A percentile compares a stretch with the other conserved stretches of the same genome.
phyloP scores from a whole-genome alignment of 2,113 vertebrate species.

The Sapayoa aenigma region DNA sequence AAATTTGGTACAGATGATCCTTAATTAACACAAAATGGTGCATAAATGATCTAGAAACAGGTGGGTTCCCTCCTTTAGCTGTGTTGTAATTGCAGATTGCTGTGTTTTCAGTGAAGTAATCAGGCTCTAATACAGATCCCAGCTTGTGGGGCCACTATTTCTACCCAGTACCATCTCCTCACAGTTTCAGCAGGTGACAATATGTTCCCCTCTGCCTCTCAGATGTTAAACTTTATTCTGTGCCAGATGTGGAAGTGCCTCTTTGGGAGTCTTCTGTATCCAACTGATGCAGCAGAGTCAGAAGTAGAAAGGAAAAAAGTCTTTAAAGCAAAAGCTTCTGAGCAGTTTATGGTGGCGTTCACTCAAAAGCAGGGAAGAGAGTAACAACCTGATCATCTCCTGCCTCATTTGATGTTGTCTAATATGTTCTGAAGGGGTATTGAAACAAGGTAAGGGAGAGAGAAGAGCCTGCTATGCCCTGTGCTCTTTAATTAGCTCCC shows the following conservation, averaged over 20 bases:
- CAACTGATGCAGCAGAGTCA: neutral
- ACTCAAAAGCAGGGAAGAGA: neutral
- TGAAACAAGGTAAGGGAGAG: neutral
- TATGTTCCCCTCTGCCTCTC: neutral
- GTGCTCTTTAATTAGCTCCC: neutral
- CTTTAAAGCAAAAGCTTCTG: neutral
- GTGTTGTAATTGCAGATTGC: neutral
- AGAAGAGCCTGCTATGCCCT: neutral
- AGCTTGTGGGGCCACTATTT: neutral
- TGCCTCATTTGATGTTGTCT: neutral
- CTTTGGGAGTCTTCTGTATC: neutral
- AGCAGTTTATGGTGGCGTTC: neutral
- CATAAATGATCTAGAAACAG: constrained; percentile 1
- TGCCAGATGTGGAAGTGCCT: neutral
- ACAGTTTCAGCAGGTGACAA: neutral
- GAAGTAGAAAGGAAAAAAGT: neutral
- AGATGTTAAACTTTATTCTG: neutral
- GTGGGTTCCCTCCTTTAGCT: neutral
- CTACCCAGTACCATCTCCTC: neutral
- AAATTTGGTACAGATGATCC: neutral
- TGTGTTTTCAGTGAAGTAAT: neutral
- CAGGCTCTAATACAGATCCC: neutral
- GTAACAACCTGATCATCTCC: neutral
- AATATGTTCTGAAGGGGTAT: neutral
- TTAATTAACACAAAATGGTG: constrained; percentile 20